Conservation (phyloP, 2,888 invertebrate genomes). For the Catonia carolina region DNA sequence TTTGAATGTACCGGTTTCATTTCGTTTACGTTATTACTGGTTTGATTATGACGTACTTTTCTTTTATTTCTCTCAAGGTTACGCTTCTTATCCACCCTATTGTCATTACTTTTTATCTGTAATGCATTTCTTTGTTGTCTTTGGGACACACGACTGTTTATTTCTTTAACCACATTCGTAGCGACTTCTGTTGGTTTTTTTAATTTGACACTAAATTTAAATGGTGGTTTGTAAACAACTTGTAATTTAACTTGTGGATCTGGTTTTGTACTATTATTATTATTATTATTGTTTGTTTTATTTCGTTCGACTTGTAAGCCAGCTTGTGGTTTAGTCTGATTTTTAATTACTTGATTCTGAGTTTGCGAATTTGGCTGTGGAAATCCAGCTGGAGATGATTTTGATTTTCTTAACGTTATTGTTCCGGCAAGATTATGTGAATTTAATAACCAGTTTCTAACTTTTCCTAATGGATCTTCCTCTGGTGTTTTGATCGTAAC, state of each 20-base stretch:
- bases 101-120: conserved; percentile 5
- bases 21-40: conserved; percentile 8
- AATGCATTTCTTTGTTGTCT: conserved; percentile 23
- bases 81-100: conserved; percentile 24
- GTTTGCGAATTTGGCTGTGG: conserved; percentile 3
- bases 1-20: conserved; percentile 7
- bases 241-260: conserved; percentile 63
- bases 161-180: conserved; percentile 33
- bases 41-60: conserved; percentile 19
- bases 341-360: conserved; percentile 6
- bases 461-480: conserved; percentile 61
- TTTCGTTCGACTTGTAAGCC: background rate
- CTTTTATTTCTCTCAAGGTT: conserved; percentile 24
- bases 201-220: conserved; percentile 76
- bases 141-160: conserved; percentile 29
- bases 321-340: conserved; percentile 12
- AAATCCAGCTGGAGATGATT: conserved; percentile 72
- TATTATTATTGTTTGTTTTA: conserved; percentile 9
- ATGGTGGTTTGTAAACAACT: conserved; percentile 81
- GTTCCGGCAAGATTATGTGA: conserved; percentile 50
- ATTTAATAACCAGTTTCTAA: conserved; percentile 77
- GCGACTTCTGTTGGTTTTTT: conserved; percentile 35
- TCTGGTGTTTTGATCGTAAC: conserved; percentile 41
- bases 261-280: conserved; percentile 21
- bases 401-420: conserved; percentile 65